Percentiles rank a stretch among this genome's conserved stretches.
These are phyloP conservation scores for Ahaetulla prasina DNA, from an alignment of 2,113 vertebrate species.

Conservation along the genomic window DNA sequence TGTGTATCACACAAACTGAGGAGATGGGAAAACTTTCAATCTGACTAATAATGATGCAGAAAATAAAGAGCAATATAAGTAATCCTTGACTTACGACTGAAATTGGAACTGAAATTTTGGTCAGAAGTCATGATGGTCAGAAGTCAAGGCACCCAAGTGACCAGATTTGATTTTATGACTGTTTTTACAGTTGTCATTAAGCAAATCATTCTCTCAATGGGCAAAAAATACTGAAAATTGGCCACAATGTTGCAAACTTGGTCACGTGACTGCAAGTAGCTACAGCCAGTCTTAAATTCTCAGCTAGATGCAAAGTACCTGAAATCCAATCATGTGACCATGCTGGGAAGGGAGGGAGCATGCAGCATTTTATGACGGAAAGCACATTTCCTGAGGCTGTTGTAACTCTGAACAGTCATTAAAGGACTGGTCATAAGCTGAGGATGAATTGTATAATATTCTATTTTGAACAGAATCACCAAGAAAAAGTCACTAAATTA, in stretches of 20 bases:
- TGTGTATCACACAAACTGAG: neutral
- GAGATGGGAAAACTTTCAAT: neutral
- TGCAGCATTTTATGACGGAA: neutral
- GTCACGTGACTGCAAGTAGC: neutral
- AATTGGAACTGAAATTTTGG: neutral
- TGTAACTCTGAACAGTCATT: neutral
- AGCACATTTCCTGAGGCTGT: neutral
- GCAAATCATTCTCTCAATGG: neutral
- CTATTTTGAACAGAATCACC: neutral
- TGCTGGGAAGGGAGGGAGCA: neutral
- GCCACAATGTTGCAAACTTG: neutral
- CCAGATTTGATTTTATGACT: neutral
- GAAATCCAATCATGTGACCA: neutral
- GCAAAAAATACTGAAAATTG: neutral
- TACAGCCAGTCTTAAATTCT: neutral
- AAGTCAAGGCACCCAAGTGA: neutral
- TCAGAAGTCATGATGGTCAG: neutral
- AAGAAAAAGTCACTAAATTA: neutral
- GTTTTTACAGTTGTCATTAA: neutral
- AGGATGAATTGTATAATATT: neutral
- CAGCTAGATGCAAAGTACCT: neutral
- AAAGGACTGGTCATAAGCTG: neutral
- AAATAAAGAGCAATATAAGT: neutral
- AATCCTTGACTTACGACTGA: neutral
- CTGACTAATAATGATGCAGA: neutral